Base-by-base conservation (phyloP, 2,888 invertebrate species). In the Ichneumon xanthorius region DNA sequence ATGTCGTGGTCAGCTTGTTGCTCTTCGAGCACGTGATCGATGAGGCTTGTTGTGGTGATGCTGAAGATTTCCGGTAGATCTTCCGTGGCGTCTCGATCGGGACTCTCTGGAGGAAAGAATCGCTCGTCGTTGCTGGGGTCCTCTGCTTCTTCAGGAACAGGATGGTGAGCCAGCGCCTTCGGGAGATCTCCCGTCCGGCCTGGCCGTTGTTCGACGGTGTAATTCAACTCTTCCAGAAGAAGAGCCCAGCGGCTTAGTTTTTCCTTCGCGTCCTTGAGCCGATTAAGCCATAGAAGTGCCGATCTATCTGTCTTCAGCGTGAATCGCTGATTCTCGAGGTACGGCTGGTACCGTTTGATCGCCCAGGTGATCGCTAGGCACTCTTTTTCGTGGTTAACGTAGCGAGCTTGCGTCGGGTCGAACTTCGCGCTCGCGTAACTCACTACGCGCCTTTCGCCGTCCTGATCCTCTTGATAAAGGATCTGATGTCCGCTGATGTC, bases 391-490 rank as follows among this genome's bases (percentile, higher is more conserved):
- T 11, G 6, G 0, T 58, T 22, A 0, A 26, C 22, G 58, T 58
- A 58, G 14, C 50, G 50, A n/a, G n/a, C 7, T n/a, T 50, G n/a
- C 3, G n/a, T n/a, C 1, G 14, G 0, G 0, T 50, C 50, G n/a
- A 50, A 50, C 11, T 58, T 58, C 11, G 58, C 58, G 22, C 58
- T 58, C 4, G 58, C 58, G 58, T 58, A 58, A 11, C 58, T 30
- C 22, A 30, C 22, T 1, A 30, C 22, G 4, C 9, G 19, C 4
- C 4, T 58, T 14, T 30, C 58, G 58, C 22, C 50, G 16, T 50
- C 16, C n/a, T 4, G 67, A 40, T 40, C 67, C 9, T 4, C n/a
- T n/a, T 70, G 70, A 48, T 30, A n/a, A n/a, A n/a, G n/a, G n/a
- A n/a, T n/a, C n/a, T n/a, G n/a, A n/a, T n/a, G n/a, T n/a, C n/a